phyloP scores from a whole-genome alignment of 53 echinoderm and acorn worm genomes.

The Mesocentrotus franciscanus region DNA sequence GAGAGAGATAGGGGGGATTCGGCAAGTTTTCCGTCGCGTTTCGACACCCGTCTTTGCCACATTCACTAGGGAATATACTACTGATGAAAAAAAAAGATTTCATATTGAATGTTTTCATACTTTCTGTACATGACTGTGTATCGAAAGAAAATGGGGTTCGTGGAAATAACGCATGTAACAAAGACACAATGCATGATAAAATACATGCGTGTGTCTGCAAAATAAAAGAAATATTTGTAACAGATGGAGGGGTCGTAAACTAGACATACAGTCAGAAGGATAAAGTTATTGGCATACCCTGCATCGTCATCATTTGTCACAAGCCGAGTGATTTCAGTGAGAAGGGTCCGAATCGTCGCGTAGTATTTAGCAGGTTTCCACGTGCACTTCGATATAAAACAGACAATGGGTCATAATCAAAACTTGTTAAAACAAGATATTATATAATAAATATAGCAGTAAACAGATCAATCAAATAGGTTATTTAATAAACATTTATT shows the following conservation, averaged over 20 bases:
- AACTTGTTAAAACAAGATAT: no score
- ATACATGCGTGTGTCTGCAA: neutral
- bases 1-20: neutral
- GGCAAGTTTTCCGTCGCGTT: neutral
- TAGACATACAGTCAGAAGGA: neutral
- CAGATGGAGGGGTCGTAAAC: neutral
- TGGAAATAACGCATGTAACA: neutral
- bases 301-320: slow-evolving; percentile 10
- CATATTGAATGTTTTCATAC: no score
- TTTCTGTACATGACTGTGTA: neutral
- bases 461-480: no score
- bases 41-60: neutral
- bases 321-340: slow-evolving; percentile 10
- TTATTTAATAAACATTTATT: no score
- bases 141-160: neutral
- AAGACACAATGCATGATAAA: neutral
- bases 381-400: slow-evolving; percentile 27
- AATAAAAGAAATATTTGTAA: no score
- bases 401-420: neutral
- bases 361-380: slow-evolving; percentile 52
- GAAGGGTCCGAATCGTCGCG: slow-evolving; percentile 7
- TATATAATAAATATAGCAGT: no score
- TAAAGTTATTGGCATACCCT: neutral
- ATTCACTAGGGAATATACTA: neutral
- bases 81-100: neutral